These are phyloP conservation scores for Limnephilus lunatus DNA, from an alignment of 2,888 invertebrate species.

Conservation along the genomic window DNA sequence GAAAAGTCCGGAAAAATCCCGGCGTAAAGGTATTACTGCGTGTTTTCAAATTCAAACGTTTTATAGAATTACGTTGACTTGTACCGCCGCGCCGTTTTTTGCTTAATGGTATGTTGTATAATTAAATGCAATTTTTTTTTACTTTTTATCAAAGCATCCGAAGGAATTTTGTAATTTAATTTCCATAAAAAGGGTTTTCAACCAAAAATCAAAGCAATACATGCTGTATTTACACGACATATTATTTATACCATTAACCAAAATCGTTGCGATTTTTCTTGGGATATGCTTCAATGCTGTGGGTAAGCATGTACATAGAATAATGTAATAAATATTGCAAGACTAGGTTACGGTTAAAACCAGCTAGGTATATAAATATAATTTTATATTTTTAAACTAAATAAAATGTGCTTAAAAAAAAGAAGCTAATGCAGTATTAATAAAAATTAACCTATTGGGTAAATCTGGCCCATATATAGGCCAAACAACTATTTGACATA, in stretches of 20 bases:
- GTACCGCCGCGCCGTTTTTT: not conserved
- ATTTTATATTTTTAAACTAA: too few species aligned
- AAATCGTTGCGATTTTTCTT: not conserved
- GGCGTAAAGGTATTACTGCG: constrained; percentile 17
- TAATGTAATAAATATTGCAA: too few species aligned
- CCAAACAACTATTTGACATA: too few species aligned
- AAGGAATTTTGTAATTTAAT: not conserved
- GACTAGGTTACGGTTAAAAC: too few species aligned
- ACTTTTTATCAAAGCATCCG: not conserved
- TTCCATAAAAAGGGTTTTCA: not conserved
- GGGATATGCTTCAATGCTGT: too few species aligned
- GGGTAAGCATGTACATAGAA: too few species aligned
- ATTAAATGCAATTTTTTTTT: not conserved
- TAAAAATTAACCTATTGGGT: too few species aligned
- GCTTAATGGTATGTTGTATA: not conserved
- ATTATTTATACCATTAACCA: not conserved
- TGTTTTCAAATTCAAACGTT: not conserved
- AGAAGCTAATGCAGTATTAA: too few species aligned
- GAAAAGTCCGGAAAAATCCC: constrained; percentile 19
- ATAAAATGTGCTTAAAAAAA: too few species aligned
- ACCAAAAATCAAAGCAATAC: not conserved
- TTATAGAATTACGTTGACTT: not conserved
- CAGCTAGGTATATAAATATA: too few species aligned
- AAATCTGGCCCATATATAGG: too few species aligned
- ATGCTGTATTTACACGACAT: not conserved